Conservation (phyloP, 2,888 invertebrate species). For the Orthosia gothica region DNA sequence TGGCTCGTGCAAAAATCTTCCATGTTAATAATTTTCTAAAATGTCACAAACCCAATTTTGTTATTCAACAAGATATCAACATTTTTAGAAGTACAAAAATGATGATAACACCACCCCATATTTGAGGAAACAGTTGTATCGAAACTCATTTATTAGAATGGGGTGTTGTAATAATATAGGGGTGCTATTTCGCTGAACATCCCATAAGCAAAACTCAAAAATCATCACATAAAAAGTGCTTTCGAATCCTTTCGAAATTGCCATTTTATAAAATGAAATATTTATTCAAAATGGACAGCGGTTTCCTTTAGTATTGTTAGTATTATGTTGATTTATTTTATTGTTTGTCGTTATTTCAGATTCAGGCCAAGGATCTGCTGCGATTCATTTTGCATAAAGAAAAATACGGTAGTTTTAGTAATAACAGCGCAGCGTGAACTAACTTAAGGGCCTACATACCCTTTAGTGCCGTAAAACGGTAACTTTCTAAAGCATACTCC, state of each 20-base stretch:
- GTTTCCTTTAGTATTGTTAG: slow-evolving; percentile 15
- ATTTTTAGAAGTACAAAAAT: slow-evolving; percentile 17
- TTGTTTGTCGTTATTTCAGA: slow-evolving; percentile 26
- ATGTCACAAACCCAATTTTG: slow-evolving; percentile 5
- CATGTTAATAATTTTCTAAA: background rate
- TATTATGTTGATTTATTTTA: slow-evolving; percentile 54
- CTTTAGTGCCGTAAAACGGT: too few relatives aligned
- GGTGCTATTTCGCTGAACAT: slow-evolving; percentile 30
- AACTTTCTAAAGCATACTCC: too few relatives aligned
- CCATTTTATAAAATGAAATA: slow-evolving; percentile 37
- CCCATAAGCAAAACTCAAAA: slow-evolving; percentile 41
- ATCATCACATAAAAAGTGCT: slow-evolving; percentile 21
- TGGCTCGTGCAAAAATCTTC: background rate
- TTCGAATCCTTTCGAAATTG: slow-evolving; percentile 38
- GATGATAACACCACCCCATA: slow-evolving; percentile 30
- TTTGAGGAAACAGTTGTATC: slow-evolving; percentile 40
- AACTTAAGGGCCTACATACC: too few relatives aligned
- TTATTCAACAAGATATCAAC: slow-evolving; percentile 5
- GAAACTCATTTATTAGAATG: slow-evolving; percentile 53
- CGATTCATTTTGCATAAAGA: slow-evolving; percentile 25
- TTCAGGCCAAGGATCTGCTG: slow-evolving; percentile 4
- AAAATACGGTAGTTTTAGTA: slow-evolving; percentile 6
- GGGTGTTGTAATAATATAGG: slow-evolving; percentile 24
- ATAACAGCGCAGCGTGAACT: background rate
- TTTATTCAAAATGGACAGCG: slow-evolving; percentile 39